Conservation (phyloP, 2,888 invertebrate genomes). For the Drosophila kuntzei region DNA sequence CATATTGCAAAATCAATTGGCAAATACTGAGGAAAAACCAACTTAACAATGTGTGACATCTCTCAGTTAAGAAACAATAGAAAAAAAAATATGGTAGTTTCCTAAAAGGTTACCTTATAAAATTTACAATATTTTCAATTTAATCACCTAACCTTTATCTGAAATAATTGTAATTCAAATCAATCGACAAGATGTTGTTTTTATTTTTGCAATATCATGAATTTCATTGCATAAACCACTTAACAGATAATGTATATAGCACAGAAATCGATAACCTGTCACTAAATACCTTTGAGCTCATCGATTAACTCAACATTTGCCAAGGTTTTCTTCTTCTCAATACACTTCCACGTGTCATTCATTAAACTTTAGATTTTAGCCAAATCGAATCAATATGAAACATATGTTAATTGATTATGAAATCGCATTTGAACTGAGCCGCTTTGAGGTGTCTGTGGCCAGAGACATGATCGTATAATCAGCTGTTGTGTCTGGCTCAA, state of each 20-base stretch:
- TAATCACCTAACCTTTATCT: too few relatives aligned
- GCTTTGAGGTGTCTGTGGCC: slow-evolving; percentile 8
- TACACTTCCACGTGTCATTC: slow-evolving; percentile 21
- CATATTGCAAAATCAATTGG: not conserved
- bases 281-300: slow-evolving; percentile 9
- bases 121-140: too few relatives aligned
- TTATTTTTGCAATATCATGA: slow-evolving; percentile 1
- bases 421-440: slow-evolving; percentile 51
- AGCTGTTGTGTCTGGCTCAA: slow-evolving; percentile 24
- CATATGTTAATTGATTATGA: slow-evolving; percentile 71
- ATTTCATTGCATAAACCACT: not conserved
- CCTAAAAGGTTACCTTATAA: too few relatives aligned
- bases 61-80: too few relatives aligned
- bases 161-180: too few relatives aligned
- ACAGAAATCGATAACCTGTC: slow-evolving; percentile 4
- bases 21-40: too few relatives aligned
- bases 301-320: slow-evolving; percentile 19
- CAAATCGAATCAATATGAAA: slow-evolving; percentile 54
- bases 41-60: too few relatives aligned
- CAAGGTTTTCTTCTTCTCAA: slow-evolving; percentile 9
- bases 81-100: too few relatives aligned
- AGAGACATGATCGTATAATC: slow-evolving; percentile 38
- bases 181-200: too few relatives aligned
- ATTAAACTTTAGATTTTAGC: slow-evolving; percentile 27
- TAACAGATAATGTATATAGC: not conserved